Evolutionary conservation across 2,888 invertebrate genomes (phyloP).

Genomic region (Cerceris ruficornis): DNA sequence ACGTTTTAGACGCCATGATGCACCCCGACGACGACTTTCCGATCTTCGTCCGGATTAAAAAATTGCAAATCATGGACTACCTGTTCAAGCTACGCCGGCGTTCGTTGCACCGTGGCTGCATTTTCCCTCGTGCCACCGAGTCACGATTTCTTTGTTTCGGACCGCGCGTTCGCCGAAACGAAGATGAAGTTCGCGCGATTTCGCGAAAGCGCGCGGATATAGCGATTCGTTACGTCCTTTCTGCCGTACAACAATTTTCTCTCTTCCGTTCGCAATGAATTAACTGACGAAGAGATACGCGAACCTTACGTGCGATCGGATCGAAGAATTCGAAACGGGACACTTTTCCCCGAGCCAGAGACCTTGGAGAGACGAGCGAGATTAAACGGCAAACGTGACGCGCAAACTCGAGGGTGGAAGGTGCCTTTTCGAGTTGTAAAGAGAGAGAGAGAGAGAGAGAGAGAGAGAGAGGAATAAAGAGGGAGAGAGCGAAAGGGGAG

Average conservation of each 20-base stretch:
- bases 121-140: slow-evolving; percentile 37
- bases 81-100: slow-evolving; percentile 67
- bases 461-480: slow-evolving; percentile 4
- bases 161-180: background rate
- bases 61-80: slow-evolving; percentile 81
- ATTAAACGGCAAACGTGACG: background rate
- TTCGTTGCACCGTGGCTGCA: slow-evolving; percentile 43
- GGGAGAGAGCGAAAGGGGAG: background rate
- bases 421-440: slow-evolving; percentile 26
- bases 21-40: slow-evolving; percentile 42
- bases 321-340: background rate
- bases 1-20: slow-evolving; percentile 41
- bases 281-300: background rate
- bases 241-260: slow-evolving; percentile 11
- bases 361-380: background rate
- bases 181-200: slow-evolving; percentile 20
- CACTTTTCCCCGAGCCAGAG: background rate
- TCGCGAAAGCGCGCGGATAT: slow-evolving; percentile 29
- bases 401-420: slow-evolving; percentile 18
- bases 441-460: slow-evolving; percentile 7
- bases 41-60: slow-evolving; percentile 76
- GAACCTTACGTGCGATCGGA: background rate
- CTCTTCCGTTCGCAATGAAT: slow-evolving; percentile 5
- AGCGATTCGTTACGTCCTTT: slow-evolving; percentile 33
- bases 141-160: slow-evolving; percentile 43